A percentile compares a stretch with the other conserved stretches of the same genome.
phyloP scores from a whole-genome alignment of 2,797 vertebrate species.

The Coregonus ussuriensis region DNA sequence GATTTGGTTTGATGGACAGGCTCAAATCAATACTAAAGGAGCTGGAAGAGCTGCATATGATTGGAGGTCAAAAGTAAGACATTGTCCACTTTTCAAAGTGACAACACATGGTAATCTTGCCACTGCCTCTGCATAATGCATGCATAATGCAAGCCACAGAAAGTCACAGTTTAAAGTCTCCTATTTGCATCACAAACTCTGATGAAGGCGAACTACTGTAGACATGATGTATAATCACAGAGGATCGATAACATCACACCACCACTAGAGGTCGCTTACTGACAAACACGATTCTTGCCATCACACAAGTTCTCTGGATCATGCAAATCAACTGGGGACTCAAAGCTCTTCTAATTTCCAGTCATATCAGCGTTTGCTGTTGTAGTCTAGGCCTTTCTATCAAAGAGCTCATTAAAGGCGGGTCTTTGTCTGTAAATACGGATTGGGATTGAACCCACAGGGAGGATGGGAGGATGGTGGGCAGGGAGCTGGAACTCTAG shows the following conservation, averaged over 20 bases:
- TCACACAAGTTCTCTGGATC: constrained; percentile 1
- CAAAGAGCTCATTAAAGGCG: constrained; percentile 5
- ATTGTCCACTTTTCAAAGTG: not conserved
- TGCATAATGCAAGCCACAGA: not conserved
- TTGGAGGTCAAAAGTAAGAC: constrained; percentile 2
- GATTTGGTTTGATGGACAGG: not conserved
- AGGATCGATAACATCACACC: not conserved
- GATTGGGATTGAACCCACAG: not conserved
- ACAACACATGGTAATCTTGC: not conserved
- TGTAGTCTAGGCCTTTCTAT: constrained; percentile 12
- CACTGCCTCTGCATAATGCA: not conserved
- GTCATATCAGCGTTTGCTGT: constrained; percentile 15
- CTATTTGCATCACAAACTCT: not conserved
- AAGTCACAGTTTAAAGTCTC: not conserved
- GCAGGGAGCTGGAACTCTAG: not conserved
- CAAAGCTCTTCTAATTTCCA: constrained; percentile 1
- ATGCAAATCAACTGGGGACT: constrained; percentile 13
- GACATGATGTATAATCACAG: not conserved
- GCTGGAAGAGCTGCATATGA: not conserved
- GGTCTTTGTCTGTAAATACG: not conserved
- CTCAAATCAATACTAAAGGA: not conserved
- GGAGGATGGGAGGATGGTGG: not conserved
- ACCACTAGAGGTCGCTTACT: constrained; percentile 66
- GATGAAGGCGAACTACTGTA: not conserved
- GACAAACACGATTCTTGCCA: not conserved